A percentile compares a stretch with the other conserved stretches of the same genome.
These are phyloP conservation scores for Xiphophorus maculatus DNA, from an alignment of 2,113 vertebrate genomes.

Conservation along the genomic window DNA sequence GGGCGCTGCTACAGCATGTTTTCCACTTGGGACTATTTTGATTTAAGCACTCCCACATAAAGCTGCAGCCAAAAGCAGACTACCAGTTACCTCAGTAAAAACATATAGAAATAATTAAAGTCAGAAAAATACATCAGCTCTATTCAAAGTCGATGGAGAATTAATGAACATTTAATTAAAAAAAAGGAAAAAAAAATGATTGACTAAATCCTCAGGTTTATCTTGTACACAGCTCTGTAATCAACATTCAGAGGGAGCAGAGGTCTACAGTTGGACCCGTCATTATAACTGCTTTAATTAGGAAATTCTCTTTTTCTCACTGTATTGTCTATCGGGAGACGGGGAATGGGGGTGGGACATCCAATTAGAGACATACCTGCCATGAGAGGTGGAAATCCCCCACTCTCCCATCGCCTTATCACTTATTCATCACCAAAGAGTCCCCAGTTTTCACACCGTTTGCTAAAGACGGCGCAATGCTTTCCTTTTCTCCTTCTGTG, in stretches of 20 bases:
- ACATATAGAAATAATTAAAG: conserved; percentile 24
- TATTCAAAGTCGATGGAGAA: conserved; percentile 21
- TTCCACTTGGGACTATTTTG: conserved; percentile 45
- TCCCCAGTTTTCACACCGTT: conserved; percentile 18
- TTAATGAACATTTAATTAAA: conserved; percentile 37
- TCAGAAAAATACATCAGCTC: conserved; percentile 10
- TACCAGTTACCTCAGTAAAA: conserved; percentile 46
- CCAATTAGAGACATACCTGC: conserved; percentile 74
- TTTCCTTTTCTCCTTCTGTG: conserved; percentile 1
- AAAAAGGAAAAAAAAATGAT: conserved; percentile 28
- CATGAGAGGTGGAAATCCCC: conserved; percentile 51
- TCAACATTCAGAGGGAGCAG: conserved; percentile 68
- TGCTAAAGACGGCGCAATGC: conserved; percentile 13
- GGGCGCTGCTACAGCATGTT: conserved; percentile 39
- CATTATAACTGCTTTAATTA: conserved; percentile 76
- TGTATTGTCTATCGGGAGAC: conserved; percentile 45
- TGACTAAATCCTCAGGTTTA: conserved; percentile 45
- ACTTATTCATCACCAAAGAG: conserved; percentile 40
- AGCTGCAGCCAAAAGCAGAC: conserved; percentile 30
- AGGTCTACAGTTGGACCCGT: conserved; percentile 71
- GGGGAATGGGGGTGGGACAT: conserved; percentile 37
- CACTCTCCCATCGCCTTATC: conserved; percentile 35
- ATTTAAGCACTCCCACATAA: conserved; percentile 50
- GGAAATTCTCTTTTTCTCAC: conserved; percentile 44
- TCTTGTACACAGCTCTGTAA: conserved; percentile 31